These are phyloP conservation scores for Drosophila acutilabella DNA, from an alignment of 2,888 invertebrate genomes.

Conservation along the genomic window DNA sequence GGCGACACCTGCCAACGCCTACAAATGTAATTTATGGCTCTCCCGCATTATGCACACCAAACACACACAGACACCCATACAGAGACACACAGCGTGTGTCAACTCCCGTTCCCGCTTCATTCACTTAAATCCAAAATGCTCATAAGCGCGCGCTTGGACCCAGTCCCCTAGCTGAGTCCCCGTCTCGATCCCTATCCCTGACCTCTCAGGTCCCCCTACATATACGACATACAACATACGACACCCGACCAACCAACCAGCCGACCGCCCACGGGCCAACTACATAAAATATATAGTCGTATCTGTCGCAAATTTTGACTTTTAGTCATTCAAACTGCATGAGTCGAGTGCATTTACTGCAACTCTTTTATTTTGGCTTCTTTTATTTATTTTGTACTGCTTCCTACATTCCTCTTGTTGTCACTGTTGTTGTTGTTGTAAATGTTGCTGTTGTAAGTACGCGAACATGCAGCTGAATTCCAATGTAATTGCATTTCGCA, in stretches of 20 bases:
- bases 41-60: conserved; percentile 82
- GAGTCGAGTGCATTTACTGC: conserved; percentile 34
- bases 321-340: conserved; percentile 62
- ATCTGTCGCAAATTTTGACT: conserved; percentile 72
- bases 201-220: conserved; percentile 6
- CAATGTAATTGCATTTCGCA: neutral
- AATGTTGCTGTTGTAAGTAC: neutral
- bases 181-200: conserved; percentile 6
- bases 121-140: conserved; percentile 72
- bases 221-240: conserved; percentile 13
- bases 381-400: conserved; percentile 1
- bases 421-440: neutral
- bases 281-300: conserved; percentile 67
- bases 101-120: conserved; percentile 51
- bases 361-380: conserved; percentile 16
- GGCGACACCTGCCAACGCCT: conserved; percentile 86
- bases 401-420: conserved; percentile 10
- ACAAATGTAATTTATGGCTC: conserved; percentile 85
- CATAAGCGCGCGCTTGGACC: conserved; percentile 59
- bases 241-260: conserved; percentile 35
- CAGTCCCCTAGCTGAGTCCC: conserved; percentile 11
- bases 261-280: conserved; percentile 58
- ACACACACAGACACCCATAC: conserved; percentile 39
- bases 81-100: conserved; percentile 66
- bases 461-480: neutral